phyloP scores from a whole-genome alignment of 2,113 vertebrate genomes.

The Onychostruthus taczanowskii region DNA sequence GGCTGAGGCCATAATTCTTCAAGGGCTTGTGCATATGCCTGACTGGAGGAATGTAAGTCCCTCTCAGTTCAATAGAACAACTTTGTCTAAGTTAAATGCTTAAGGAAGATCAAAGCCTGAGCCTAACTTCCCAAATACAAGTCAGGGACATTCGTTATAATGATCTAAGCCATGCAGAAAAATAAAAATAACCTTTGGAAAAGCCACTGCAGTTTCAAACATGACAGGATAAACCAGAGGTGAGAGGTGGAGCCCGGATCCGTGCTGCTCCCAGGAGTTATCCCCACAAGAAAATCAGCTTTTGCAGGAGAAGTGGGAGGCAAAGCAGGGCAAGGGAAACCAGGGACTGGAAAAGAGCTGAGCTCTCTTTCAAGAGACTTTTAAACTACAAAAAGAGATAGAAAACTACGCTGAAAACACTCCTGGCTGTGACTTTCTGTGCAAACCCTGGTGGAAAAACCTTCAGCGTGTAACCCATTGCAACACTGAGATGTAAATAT shows the following conservation, averaged over 20 bases:
- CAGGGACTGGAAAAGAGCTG: neutral
- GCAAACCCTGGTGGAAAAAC: neutral
- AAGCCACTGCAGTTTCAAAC: neutral
- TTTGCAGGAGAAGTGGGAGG: neutral
- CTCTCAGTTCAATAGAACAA: constrained; percentile 49
- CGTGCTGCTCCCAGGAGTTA: neutral
- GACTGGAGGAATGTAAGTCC: constrained; percentile 49
- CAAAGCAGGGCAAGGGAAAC: neutral
- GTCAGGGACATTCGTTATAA: constrained; percentile 19
- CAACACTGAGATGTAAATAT: neutral
- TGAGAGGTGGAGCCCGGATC: neutral
- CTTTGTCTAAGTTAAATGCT: constrained; percentile 48
- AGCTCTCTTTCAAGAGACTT: neutral
- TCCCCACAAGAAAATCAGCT: neutral
- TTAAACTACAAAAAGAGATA: neutral
- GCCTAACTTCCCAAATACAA: constrained; percentile 10
- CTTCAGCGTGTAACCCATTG: neutral
- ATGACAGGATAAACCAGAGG: neutral
- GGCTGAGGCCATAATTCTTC: constrained; percentile 45
- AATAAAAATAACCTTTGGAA: neutral
- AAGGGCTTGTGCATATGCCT: neutral
- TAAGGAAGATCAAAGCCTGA: constrained; percentile 46
- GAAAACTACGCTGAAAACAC: neutral
- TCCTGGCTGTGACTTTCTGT: neutral
- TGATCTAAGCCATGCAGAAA: neutral